Evolutionary conservation across 2,797 vertebrate species (phyloP).

Genomic region (Mionectes olivaceus): DNA sequence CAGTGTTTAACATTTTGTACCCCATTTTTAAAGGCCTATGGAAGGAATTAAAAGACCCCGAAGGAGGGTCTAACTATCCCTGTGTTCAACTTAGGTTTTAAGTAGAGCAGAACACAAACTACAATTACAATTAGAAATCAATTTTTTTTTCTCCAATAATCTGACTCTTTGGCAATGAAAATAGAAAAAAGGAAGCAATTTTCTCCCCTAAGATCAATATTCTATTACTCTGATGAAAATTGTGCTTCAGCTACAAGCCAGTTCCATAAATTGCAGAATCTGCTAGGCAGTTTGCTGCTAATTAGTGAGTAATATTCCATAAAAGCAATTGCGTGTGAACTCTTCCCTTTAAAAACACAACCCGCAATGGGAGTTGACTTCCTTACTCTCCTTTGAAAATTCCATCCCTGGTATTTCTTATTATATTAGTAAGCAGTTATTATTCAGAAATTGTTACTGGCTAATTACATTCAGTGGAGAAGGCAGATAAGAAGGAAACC

Average conservation of each 20-base stretch:
- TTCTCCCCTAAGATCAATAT: slow-evolving; percentile 25
- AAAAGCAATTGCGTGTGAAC: slow-evolving; percentile 33
- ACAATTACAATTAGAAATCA: neutral
- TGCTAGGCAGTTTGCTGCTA: slow-evolving; percentile 26
- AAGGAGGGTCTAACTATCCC: neutral
- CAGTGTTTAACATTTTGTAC: neutral
- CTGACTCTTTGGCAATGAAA: neutral
- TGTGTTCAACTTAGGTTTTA: neutral
- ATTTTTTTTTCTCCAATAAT: neutral
- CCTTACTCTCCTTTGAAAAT: slow-evolving; percentile 48
- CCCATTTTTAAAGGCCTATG: neutral
- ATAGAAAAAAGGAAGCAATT: slow-evolving; percentile 11
- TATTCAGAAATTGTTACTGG: slow-evolving; percentile 29
- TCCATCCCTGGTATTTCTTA: slow-evolving; percentile 46
- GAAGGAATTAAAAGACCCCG: neutral
- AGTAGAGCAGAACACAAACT: neutral
- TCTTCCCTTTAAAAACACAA: slow-evolving; percentile 59
- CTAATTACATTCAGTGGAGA: slow-evolving; percentile 43
- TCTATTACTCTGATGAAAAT: slow-evolving; percentile 21
- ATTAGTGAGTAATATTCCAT: slow-evolving; percentile 19
- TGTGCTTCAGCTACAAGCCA: neutral
- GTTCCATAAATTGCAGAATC: slow-evolving; percentile 30
- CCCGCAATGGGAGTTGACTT: slow-evolving; percentile 45
- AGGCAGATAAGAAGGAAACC: slow-evolving; percentile 46
- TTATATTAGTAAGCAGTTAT: slow-evolving; percentile 54